phyloP scores from a whole-genome alignment of 2,888 invertebrate genomes.

The Scaptomyza cyrtandrae region DNA sequence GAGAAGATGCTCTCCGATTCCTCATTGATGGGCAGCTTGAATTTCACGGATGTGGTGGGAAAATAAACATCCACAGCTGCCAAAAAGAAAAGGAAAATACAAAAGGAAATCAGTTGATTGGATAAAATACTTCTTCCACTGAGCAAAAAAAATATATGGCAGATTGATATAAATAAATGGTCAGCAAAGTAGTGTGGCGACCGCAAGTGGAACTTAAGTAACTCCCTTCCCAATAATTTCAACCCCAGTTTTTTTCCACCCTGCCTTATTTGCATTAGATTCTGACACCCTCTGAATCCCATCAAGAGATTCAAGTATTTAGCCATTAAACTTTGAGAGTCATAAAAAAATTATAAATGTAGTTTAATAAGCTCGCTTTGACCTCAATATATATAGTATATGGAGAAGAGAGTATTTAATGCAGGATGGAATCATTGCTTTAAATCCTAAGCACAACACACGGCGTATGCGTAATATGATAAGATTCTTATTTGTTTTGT shows the following conservation, averaged over 20 bases:
- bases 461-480: slow-evolving; percentile 78
- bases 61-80: slow-evolving; percentile 82
- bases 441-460: slow-evolving; percentile 42
- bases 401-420: background rate
- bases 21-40: slow-evolving; percentile 82
- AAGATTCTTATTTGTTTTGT: slow-evolving; percentile 53
- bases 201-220: slow-evolving; percentile 51
- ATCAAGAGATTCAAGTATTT: slow-evolving; percentile 44
- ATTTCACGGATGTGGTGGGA: slow-evolving; percentile 81
- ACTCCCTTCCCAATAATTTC: background rate
- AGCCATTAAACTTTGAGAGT: slow-evolving; percentile 46
- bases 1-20: slow-evolving; percentile 82
- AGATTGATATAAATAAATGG: slow-evolving; percentile 1
- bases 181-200: slow-evolving; percentile 24
- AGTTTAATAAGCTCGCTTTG: slow-evolving; percentile 68
- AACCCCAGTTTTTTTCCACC: slow-evolving; percentile 24
- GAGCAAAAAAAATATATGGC: too few relatives aligned
- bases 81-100: slow-evolving; percentile 20
- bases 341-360: slow-evolving; percentile 69
- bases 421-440: slow-evolving; percentile 15
- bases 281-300: slow-evolving; percentile 9
- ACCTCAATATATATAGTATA: slow-evolving; percentile 50
- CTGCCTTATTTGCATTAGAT: slow-evolving; percentile 28
- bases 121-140: background rate
- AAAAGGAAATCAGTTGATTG: slow-evolving; percentile 13